Conservation (phyloP, 2,797 vertebrate species). For the Bovichtus diacanthus region DNA sequence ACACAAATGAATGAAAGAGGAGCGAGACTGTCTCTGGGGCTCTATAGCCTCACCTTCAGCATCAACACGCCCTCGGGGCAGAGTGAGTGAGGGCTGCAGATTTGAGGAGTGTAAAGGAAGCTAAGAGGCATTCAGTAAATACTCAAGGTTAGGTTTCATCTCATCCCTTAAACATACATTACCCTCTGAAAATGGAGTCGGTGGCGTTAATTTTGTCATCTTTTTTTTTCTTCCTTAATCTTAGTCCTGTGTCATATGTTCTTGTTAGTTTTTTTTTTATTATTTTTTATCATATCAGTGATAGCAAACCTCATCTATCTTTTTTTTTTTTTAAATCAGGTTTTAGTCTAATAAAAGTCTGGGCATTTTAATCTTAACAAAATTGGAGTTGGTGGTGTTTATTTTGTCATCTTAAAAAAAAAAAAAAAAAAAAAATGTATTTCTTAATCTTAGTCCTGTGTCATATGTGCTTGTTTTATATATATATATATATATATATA, state of each 20-base stretch:
- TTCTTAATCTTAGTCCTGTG: too few relatives aligned
- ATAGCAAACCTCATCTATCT: too few relatives aligned
- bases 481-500: too few relatives aligned
- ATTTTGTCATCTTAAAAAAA: too few relatives aligned
- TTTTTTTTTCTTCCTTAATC: neutral
- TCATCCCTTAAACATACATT: constrained; percentile 55
- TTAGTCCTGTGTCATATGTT: neutral
- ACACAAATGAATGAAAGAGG: constrained; percentile 69
- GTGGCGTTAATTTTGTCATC: neutral
- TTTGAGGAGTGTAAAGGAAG: constrained; percentile 58
- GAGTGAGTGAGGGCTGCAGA: constrained; percentile 52
- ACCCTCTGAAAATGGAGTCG: constrained; percentile 23
- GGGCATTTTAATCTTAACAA: too few relatives aligned
- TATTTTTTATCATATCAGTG: too few relatives aligned
- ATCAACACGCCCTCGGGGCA: constrained; percentile 66
- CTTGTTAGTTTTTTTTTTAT: neutral
- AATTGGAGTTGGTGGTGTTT: too few relatives aligned
- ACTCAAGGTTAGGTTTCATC: constrained; percentile 74
- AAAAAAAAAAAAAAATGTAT: too few relatives aligned
- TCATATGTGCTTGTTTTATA: too few relatives aligned
- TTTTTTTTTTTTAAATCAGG: too few relatives aligned
- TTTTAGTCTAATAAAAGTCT: too few relatives aligned
- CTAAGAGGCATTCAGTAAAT: constrained; percentile 59
- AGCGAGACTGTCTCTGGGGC: constrained; percentile 61
- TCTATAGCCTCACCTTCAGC: constrained; percentile 50